A percentile compares a stretch with the other conserved stretches of the same genome.
These are phyloP conservation scores for Platynereis dumerilii DNA, from an alignment of 2,888 invertebrate species.

Conservation along the genomic window DNA sequence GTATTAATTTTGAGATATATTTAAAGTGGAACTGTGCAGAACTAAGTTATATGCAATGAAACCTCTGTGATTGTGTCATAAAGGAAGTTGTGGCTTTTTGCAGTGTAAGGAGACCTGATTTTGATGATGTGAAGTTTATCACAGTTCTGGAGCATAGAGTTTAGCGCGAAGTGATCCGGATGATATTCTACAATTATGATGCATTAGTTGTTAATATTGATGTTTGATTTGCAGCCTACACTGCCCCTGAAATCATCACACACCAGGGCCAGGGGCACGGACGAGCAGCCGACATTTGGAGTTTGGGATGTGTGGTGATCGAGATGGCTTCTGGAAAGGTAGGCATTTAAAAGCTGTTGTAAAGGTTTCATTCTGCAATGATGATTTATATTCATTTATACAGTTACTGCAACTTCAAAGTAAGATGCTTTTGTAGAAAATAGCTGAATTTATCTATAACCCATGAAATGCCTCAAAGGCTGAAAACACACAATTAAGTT, in stretches of 20 bases:
- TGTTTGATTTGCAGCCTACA: constrained; percentile 81
- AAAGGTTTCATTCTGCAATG: too few relatives aligned
- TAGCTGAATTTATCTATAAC: too few relatives aligned
- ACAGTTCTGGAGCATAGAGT: not conserved
- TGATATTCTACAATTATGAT: not conserved
- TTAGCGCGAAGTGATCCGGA: not conserved
- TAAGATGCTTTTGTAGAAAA: too few relatives aligned
- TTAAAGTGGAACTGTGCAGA: not conserved
- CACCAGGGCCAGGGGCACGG: constrained; percentile 77
- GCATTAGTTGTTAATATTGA: not conserved
- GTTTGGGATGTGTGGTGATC: constrained; percentile 91
- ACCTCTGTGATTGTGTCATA: too few relatives aligned
- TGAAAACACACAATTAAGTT: too few relatives aligned
- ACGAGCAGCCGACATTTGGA: constrained; percentile 94
- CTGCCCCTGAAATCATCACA: constrained; percentile 90
- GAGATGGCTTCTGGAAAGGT: constrained; percentile 95
- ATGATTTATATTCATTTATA: too few relatives aligned
- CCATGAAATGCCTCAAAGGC: too few relatives aligned
- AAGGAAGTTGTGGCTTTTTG: too few relatives aligned
- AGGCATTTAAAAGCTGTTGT: too few relatives aligned
- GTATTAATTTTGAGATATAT: too few relatives aligned
- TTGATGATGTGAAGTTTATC: not conserved
- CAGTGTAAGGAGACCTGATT: too few relatives aligned
- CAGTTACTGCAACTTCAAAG: too few relatives aligned
- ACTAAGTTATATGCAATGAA: not conserved